A percentile compares a stretch with the other conserved stretches of the same genome.
Conservation (phyloP, 2,888 invertebrate species). For the Lypha dubia region DNA sequence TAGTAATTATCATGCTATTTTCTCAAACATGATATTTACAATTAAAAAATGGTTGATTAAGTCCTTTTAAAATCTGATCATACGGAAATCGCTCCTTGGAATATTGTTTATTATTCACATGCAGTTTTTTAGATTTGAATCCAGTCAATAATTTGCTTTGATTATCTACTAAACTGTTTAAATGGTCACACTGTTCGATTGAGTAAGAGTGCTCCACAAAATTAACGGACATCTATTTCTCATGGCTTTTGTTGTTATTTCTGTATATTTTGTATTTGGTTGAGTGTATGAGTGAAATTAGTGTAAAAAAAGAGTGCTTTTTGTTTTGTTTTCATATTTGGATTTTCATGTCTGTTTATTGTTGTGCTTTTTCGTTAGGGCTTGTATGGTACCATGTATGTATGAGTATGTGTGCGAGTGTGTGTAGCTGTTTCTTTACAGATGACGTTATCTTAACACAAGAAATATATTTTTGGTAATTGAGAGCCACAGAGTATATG, state of each 20-base stretch:
- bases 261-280: background rate
- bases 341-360: conserved; percentile 40
- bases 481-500: conserved; percentile 72
- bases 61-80: no score
- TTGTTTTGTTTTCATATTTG: conserved; percentile 49
- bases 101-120: no score
- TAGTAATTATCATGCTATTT: no score
- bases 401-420: conserved; percentile 12
- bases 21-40: no score
- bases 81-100: no score
- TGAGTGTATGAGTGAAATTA: background rate
- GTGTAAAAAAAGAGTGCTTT: conserved; percentile 57
- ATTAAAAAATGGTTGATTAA: no score
- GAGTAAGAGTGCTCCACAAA: conserved; percentile 33
- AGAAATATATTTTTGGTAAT: conserved; percentile 67
- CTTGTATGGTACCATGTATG: background rate
- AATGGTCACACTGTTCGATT: conserved; percentile 14
- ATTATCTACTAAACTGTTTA: background rate
- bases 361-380: conserved; percentile 29
- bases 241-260: conserved; percentile 27
- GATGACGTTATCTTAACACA: conserved; percentile 72
- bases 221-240: conserved; percentile 28
- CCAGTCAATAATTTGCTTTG: no score
- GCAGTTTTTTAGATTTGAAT: no score
- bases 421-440: conserved; percentile 56